Evolutionary conservation across 1,140 invertebrate genomes (phyloP).

Genomic region (Drosophila rhopaloa): DNA sequence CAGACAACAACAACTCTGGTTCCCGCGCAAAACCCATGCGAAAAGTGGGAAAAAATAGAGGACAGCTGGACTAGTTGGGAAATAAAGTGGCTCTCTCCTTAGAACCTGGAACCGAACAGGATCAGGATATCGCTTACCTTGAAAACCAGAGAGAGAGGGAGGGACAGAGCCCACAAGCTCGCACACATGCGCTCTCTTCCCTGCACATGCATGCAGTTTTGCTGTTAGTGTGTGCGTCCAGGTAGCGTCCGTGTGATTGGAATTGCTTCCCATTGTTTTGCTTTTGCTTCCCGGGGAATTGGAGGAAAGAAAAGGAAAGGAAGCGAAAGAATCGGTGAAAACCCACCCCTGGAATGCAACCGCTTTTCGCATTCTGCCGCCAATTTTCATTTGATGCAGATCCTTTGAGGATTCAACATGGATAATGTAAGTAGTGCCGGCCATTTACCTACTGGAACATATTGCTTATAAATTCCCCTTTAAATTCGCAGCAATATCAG

Average conservation of each 20-base stretch:
- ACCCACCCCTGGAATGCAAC: conserved; percentile 51
- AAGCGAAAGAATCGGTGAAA: conserved; percentile 15
- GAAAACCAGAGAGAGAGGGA: conserved; percentile 18
- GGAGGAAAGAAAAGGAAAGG: conserved; percentile 11
- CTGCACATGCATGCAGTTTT: conserved; percentile 11
- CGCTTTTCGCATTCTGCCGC: conserved; percentile 72
- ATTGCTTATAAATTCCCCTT: background rate
- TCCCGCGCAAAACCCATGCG: conserved; percentile 52
- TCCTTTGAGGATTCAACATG: conserved; percentile 46
- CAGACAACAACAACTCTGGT: conserved; percentile 21
- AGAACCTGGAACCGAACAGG: conserved; percentile 14
- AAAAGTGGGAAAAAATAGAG: conserved; percentile 20
- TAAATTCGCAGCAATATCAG: conserved; percentile 22
- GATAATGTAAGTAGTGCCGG: conserved; percentile 52
- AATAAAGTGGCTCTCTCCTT: conserved; percentile 26
- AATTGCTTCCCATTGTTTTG: conserved; percentile 27
- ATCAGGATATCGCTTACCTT: conserved; percentile 46
- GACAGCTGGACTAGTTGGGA: conserved; percentile 62
- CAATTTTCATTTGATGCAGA: conserved; percentile 66
- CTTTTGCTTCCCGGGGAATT: conserved; percentile 12
- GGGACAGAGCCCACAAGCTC: background rate
- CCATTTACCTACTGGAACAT: background rate
- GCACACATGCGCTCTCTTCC: conserved; percentile 12
- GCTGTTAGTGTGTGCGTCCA: conserved; percentile 28
- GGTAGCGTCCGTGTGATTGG: conserved; percentile 65